phyloP scores from a whole-genome alignment of 2,113 vertebrate species.

The Osmerus eperlanus region DNA sequence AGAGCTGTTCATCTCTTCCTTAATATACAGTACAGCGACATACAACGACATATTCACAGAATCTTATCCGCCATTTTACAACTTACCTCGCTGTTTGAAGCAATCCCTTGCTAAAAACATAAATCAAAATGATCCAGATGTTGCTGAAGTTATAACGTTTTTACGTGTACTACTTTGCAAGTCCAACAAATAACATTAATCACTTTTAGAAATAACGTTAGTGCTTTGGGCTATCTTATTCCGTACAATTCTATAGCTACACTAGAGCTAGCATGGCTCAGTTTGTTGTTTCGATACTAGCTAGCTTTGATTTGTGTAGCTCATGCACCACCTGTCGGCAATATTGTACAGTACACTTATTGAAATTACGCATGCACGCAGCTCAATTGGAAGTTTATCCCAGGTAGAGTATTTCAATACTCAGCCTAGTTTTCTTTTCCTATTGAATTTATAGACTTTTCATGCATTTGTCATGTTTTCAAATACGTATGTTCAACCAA shows the following conservation, averaged over 20 bases:
- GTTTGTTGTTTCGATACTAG: not conserved
- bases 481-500: too few species aligned
- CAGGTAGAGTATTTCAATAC: too few species aligned
- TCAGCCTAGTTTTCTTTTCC: too few species aligned
- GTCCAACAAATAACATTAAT: not conserved
- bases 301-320: not conserved
- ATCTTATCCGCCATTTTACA: slow-evolving; percentile 77
- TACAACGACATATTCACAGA: slow-evolving; percentile 69
- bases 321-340: slow-evolving; percentile 4
- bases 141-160: not conserved
- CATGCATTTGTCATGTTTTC: too few species aligned
- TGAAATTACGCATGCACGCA: too few species aligned
- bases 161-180: not conserved
- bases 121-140: slow-evolving; percentile 3
- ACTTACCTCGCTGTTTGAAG: slow-evolving; percentile 67
- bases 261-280: not conserved
- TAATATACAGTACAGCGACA: slow-evolving; percentile 28
- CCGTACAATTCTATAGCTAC: not conserved
- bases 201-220: not conserved
- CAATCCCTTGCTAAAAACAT: not conserved
- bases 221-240: not conserved
- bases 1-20: slow-evolving; percentile 5
- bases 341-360: not conserved
- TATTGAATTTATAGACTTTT: too few species aligned
- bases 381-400: too few species aligned